Evolutionary conservation across 2,797 vertebrate genomes (phyloP), one percentile per base, ranked within the genome.

Genomic region (Lophius americanus): DNA sequence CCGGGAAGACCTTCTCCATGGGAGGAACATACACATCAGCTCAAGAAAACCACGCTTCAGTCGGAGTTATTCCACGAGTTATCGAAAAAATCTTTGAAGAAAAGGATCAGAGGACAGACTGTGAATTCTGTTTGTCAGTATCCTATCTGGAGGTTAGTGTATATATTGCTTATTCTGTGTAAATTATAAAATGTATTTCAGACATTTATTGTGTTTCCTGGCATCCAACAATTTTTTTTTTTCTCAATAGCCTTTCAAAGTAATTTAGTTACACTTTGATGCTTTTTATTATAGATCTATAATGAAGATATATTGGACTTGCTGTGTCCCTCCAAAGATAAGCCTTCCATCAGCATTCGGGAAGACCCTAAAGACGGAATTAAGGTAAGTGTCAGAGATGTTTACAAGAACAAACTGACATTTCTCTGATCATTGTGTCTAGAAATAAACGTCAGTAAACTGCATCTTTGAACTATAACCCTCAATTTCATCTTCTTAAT

Each of bases 1-100:
- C 98, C 32, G 97, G 98, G 39, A 99, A 99, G 84, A 98, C 98
- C 0, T 99, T 94, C 71, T 98, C 97, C 0, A 99, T 99, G 98
- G 98, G 98, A 66, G 95, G 97, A 48, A 89, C 96, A 0, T 98
- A 98, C 72, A 98, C 96, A 2, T 93, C 96, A 2, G 93, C 86
- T 12, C 96, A 98, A 71, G 96, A 97, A 80, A 87, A 95, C 0
- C 95, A 99, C 42, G 92, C 93, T 4, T 92, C 85, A 0, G 95
- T 98, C 7, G 97, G 97, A 1, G 95, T 98, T 50, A 99, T 99
- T 75, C 98, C 98, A 3, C 90, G 98, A 33, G 97, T 98, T 13
- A 95, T 99, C 71, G 80, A 61, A 12, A 87, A 86, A 50, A 95
- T 99, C 3, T 99, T 96, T 81, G 90, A 93, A 55, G 95, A 97